Base-by-base conservation (phyloP, 2,113 vertebrate genomes). In the Toxotes jaculatrix region DNA sequence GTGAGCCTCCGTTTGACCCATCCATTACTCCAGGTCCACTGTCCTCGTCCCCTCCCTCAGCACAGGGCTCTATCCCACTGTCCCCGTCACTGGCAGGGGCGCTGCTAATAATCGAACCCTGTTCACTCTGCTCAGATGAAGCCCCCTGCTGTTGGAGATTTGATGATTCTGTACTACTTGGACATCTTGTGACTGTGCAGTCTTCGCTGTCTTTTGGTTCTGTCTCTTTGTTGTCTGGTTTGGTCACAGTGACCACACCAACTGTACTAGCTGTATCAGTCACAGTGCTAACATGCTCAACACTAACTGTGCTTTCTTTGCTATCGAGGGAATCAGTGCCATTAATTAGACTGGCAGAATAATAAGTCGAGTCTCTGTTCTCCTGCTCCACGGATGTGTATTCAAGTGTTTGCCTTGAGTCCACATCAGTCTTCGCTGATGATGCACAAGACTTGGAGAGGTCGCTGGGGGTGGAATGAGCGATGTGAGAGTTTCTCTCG, bases 31-130 rank as follows among this genome's bases (percentile, higher is more conserved):
- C 80, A 7, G 56, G 34, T 40, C 43, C 57, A 7, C 78, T 14
- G 2, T 88, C 80, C n/a, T 93, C 89, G 27, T 90, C 83, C 34
- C 66, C 75, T 77, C 49, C 86, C 45, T 88, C 88, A 2, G 79
- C 40, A 11, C 76, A 83, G 31, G 86, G 86, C 23, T 93, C 84
- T 5, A 87, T 88, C 36, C 86, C 81, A 43, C 80, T 82, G 78
- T 88, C 92, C 45, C 80, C 88, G 43, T 91, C 91, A 38, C 85
- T 68, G 38, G 68, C 34, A 8, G 42, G 31, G 3, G 23, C 61
- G 4, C 47, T 83, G 12, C 49, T 31, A 32, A 16, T 31, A 32
- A 16, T 66, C 36, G 36, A 75, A 4, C 60, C 76, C 17, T 45
- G 69, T 19, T 85, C 77, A 2, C 34, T 68, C 0, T 74, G 69